Conservation (phyloP, 2,888 invertebrate species). For the Papilio elwesi region DNA sequence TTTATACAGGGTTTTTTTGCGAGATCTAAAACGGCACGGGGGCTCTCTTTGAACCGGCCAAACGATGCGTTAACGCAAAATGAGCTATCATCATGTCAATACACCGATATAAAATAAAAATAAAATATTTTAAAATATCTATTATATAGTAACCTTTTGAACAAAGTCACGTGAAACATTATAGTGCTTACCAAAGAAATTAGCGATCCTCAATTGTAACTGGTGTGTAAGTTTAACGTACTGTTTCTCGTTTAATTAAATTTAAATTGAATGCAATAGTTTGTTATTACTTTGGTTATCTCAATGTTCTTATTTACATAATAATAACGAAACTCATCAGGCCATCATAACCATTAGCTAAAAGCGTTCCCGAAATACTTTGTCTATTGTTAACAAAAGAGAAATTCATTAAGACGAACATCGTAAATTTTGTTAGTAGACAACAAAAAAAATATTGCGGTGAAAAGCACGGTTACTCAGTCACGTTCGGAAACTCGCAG, state of each 20-base stretch:
- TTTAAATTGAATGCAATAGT: neutral
- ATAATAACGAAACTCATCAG: slow-evolving; percentile 24
- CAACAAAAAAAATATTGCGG: slow-evolving; percentile 57
- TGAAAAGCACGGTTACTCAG: slow-evolving; percentile 46
- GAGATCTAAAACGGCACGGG: slow-evolving; percentile 48
- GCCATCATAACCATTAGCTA: slow-evolving; percentile 23
- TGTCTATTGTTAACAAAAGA: slow-evolving; percentile 27
- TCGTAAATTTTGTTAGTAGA: slow-evolving; percentile 53
- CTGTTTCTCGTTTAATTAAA: neutral
- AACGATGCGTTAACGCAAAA: slow-evolving; percentile 56
- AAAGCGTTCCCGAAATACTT: slow-evolving; percentile 17
- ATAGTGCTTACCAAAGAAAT: no score
- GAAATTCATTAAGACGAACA: slow-evolving; percentile 27
- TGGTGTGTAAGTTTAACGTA: no score
- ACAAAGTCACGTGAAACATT: no score
- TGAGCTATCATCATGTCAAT: slow-evolving; percentile 42
- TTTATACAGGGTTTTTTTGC: slow-evolving; percentile 53
- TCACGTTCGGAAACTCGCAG: slow-evolving; percentile 64
- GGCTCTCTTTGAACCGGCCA: slow-evolving; percentile 53
- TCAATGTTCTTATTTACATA: slow-evolving; percentile 19
- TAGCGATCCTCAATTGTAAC: no score
- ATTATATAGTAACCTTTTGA: no score
- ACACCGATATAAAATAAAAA: slow-evolving; percentile 41
- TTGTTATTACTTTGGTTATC: neutral
- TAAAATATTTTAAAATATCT: no score